These are phyloP conservation scores for Acronicta psi DNA, from an alignment of 2,888 invertebrate genomes.

Conservation along the genomic window DNA sequence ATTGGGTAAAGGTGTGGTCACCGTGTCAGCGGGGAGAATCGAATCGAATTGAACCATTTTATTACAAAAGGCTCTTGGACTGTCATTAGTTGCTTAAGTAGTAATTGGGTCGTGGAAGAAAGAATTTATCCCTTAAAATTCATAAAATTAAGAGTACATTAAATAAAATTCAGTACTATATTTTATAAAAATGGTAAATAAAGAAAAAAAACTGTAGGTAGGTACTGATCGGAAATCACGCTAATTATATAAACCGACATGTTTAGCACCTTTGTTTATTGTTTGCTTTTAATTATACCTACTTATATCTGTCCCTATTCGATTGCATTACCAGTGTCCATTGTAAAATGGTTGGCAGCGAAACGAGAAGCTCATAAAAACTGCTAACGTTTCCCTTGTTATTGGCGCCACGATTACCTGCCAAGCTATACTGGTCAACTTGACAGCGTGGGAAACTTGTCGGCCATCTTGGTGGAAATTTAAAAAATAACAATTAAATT, in stretches of 20 bases:
- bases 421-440: constrained; percentile 8
- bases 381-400: background rate
- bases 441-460: constrained; percentile 30
- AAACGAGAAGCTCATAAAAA: background rate
- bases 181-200: too few species aligned
- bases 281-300: background rate
- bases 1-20: constrained; percentile 16
- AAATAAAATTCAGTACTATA: too few species aligned
- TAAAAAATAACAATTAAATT: constrained; percentile 21
- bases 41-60: background rate
- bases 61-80: too few species aligned
- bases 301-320: background rate
- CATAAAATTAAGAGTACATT: too few species aligned
- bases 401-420: background rate
- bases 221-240: too few species aligned
- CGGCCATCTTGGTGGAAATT: constrained; percentile 18
- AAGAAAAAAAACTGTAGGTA: too few species aligned
- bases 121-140: too few species aligned
- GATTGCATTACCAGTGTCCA: background rate
- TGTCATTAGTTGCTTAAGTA: too few species aligned
- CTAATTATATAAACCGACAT: too few species aligned
- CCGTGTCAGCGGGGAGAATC: background rate
- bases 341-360: background rate
- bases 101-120: too few species aligned
- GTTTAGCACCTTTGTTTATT: constrained; percentile 1